A percentile compares a stretch with the other conserved stretches of the same genome.
phyloP scores from a whole-genome alignment of 2,113 vertebrate genomes.

The Channa maculata region DNA sequence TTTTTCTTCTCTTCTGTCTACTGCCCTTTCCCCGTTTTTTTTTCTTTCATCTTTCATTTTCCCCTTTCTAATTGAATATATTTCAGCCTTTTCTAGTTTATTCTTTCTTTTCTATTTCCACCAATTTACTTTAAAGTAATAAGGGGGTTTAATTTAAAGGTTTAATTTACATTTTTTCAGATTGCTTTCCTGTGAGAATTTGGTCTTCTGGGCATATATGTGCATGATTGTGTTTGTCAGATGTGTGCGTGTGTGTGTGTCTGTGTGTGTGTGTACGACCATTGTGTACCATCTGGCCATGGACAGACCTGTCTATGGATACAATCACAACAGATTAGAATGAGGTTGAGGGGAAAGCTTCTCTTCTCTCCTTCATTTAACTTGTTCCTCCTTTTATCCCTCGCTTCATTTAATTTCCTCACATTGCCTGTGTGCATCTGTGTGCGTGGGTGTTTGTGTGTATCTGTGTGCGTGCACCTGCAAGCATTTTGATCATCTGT shows the following conservation, averaged over 20 bases:
- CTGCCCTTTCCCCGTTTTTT: conserved; percentile 24
- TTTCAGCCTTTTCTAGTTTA: conserved; percentile 21
- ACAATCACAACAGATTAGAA: conserved; percentile 78
- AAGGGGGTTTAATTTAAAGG: conserved; percentile 4
- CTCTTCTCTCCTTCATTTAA: conserved; percentile 81
- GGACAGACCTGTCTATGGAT: conserved; percentile 64
- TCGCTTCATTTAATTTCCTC: conserved; percentile 76
- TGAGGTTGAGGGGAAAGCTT: conserved; percentile 73
- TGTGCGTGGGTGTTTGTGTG: neutral
- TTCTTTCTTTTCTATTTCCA: conserved; percentile 21
- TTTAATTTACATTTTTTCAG: conserved; percentile 37
- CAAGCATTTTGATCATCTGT: neutral
- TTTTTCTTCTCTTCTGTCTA: conserved; percentile 46
- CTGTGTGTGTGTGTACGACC: conserved; percentile 38
- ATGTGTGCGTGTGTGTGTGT: neutral
- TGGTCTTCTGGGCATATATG: conserved; percentile 22
- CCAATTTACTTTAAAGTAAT: conserved; percentile 39
- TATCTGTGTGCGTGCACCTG: neutral
- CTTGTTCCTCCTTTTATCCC: conserved; percentile 68
- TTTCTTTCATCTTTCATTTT: conserved; percentile 56
- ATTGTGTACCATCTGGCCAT: conserved; percentile 69
- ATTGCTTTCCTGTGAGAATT: conserved; percentile 41
- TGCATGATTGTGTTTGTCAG: conserved; percentile 13
- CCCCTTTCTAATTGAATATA: conserved; percentile 45
- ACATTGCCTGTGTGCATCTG: conserved; percentile 17